Conservation (phyloP, 2,797 vertebrate genomes). For the Tarsius wallacei region DNA sequence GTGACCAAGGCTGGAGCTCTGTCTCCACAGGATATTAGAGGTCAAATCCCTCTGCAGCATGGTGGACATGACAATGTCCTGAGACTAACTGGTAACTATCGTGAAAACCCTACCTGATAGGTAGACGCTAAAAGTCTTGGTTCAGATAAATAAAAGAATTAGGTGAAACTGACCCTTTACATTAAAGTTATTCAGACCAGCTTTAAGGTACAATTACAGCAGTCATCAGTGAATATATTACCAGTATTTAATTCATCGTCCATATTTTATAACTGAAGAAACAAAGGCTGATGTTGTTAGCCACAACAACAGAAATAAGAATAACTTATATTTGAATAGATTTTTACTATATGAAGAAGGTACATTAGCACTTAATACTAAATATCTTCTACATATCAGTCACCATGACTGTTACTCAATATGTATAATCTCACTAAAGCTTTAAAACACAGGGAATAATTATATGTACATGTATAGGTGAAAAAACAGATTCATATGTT, state of each 20-base stretch:
- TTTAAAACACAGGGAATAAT: slow-evolving; percentile 23
- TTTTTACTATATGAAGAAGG: slow-evolving; percentile 11
- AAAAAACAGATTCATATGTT: neutral
- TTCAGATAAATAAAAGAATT: neutral
- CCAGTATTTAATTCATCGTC: neutral
- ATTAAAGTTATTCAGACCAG: neutral
- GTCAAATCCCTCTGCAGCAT: neutral
- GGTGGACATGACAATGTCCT: neutral
- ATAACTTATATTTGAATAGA: neutral
- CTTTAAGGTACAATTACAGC: neutral
- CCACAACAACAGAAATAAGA: neutral
- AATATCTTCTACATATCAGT: neutral
- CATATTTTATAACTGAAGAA: neutral
- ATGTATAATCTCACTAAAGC: slow-evolving; percentile 29
- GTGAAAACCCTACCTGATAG: neutral
- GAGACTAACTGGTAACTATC: neutral
- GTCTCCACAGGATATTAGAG: neutral
- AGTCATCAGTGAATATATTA: neutral
- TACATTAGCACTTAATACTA: slow-evolving; percentile 32
- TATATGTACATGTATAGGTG: neutral
- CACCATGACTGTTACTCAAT: neutral
- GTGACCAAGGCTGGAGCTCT: neutral
- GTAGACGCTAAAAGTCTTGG: neutral
- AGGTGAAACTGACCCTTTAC: neutral
- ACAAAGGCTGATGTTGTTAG: neutral